Conservation (phyloP, 37 sponge, comb jelly and placozoan genomes). For the Petrosia ficiformis region DNA sequence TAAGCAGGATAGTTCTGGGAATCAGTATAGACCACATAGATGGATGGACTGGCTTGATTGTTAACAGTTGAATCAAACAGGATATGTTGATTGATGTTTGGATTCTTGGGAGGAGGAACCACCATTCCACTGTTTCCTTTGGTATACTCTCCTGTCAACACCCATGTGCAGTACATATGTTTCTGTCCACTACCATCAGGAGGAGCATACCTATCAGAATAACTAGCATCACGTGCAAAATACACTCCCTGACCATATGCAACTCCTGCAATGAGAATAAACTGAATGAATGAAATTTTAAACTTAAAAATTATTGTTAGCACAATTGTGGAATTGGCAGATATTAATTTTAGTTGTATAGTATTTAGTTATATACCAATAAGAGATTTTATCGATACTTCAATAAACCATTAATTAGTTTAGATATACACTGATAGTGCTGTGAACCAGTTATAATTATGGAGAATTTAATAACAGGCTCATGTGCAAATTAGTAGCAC, state of each 20-base stretch:
- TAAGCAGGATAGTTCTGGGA: slow-evolving; percentile 43
- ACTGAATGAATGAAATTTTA: no score
- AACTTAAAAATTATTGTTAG: no score
- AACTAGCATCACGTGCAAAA: slow-evolving; percentile 29
- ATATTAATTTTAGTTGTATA: no score
- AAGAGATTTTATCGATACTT: no score
- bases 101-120: slow-evolving; percentile 42
- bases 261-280: slow-evolving; percentile 33
- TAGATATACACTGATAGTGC: no score
- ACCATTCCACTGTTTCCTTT: background rate
- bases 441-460: no score
- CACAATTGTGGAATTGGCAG: no score
- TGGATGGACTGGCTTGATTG: slow-evolving; percentile 18
- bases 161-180: slow-evolving; percentile 32
- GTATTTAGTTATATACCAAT: no score
- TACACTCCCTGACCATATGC: slow-evolving; percentile 39
- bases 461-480: no score
- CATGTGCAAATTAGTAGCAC: no score
- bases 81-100: slow-evolving; percentile 1
- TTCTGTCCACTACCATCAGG: slow-evolving; percentile 24
- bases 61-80: slow-evolving; percentile 41
- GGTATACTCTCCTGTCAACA: slow-evolving; percentile 38
- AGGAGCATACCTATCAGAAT: slow-evolving; percentile 25
- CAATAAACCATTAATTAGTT: no score
- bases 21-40: slow-evolving; percentile 40